Evolutionary conservation across 1,140 invertebrate species (phyloP).

Genomic region (Hylaeus volcanicus): DNA sequence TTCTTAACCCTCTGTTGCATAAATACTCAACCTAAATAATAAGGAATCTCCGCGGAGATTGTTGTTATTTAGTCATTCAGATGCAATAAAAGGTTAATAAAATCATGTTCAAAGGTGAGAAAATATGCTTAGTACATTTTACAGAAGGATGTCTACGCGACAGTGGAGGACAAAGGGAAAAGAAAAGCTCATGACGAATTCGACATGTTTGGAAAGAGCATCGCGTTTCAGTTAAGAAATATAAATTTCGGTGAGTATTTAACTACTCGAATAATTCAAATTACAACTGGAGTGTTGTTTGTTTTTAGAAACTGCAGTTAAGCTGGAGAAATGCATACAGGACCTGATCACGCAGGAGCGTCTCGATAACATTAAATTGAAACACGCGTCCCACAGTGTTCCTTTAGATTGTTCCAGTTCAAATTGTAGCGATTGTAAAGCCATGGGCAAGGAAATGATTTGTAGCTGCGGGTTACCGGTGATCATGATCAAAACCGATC

Average conservation of each 20-base stretch:
- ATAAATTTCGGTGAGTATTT: conserved; percentile 49
- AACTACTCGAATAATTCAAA: background rate
- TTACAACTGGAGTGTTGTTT: background rate
- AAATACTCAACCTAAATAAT: too few species aligned
- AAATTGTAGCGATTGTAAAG: conserved; percentile 42
- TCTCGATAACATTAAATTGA: conserved; percentile 37
- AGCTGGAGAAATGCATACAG: conserved; percentile 56
- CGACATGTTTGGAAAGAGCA: conserved; percentile 54
- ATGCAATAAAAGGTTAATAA: too few species aligned
- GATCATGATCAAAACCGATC: conserved; percentile 26
- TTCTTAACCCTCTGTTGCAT: background rate
- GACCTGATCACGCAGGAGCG: conserved; percentile 38
- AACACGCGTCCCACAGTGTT: conserved; percentile 1
- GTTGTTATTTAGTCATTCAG: too few species aligned
- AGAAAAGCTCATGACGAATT: conserved; percentile 46
- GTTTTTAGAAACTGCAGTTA: conserved; percentile 41
- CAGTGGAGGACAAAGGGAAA: background rate
- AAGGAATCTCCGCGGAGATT: background rate
- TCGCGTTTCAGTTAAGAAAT: conserved; percentile 52
- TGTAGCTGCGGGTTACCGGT: conserved; percentile 49
- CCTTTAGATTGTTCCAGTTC: conserved; percentile 18
- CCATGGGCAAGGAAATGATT: conserved; percentile 27
- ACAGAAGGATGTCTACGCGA: conserved; percentile 16
- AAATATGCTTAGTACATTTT: conserved; percentile 27
- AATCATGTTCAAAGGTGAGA: background rate